Conservation (phyloP, 2,113 vertebrate species). For the Heterochromis multidens region DNA sequence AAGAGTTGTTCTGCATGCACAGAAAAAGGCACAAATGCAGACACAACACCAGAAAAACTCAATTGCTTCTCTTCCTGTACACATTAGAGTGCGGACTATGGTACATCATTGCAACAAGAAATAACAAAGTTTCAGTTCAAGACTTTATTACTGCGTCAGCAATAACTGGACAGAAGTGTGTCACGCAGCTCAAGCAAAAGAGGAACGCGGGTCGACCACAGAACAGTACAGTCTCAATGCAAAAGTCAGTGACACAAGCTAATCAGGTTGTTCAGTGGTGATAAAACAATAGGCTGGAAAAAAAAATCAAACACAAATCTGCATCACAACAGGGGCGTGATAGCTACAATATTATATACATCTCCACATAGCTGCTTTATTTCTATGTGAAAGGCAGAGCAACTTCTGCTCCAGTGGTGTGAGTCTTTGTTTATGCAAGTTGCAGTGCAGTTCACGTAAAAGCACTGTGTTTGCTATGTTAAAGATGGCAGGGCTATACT, state of each 20-base stretch:
- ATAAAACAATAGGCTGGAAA: neutral
- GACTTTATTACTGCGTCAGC: neutral
- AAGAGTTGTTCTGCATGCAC: too few relatives aligned
- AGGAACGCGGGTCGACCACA: neutral
- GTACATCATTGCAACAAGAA: neutral
- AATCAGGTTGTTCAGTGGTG: fast-evolving
- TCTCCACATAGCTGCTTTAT: neutral
- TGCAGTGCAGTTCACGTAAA: neutral
- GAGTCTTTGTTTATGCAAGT: too few relatives aligned
- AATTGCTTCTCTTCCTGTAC: neutral
- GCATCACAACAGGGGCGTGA: neutral
- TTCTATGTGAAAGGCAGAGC: neutral
- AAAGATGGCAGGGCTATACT: neutral
- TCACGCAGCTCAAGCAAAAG: neutral
- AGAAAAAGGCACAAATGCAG: too few relatives aligned
- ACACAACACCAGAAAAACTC: too few relatives aligned
- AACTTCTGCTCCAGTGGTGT: too few relatives aligned
- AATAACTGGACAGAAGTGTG: neutral
- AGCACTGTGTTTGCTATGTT: neutral
- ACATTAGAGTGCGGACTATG: neutral
- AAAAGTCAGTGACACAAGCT: neutral
- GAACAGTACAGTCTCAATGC: neutral
- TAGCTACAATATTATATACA: neutral
- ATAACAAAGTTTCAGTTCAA: neutral
- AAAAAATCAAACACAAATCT: neutral